Conservation (phyloP, 2,113 vertebrate species). For the Mola mola region DNA sequence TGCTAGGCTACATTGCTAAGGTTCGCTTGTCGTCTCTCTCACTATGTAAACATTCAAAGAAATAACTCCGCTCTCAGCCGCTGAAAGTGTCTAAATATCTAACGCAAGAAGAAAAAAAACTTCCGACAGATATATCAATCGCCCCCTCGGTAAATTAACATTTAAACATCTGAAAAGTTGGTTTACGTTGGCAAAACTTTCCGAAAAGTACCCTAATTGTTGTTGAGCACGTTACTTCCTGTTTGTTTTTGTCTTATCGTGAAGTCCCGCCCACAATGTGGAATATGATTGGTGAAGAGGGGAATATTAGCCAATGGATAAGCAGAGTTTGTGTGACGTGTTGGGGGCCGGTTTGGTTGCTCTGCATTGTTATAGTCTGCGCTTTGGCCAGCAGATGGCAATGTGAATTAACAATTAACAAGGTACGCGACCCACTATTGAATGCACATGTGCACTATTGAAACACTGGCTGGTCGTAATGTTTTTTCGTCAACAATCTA, state of each 20-base stretch:
- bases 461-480: too few species aligned
- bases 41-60: conserved; percentile 67
- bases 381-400: conserved; percentile 72
- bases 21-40: conserved; percentile 62
- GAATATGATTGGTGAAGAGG: conserved; percentile 47
- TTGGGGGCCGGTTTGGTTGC: conserved; percentile 14
- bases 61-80: background rate
- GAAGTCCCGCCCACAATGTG: background rate
- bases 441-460: too few species aligned
- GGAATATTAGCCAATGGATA: conserved; percentile 17
- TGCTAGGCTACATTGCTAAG: conserved; percentile 26
- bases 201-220: conserved; percentile 19
- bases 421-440: too few species aligned
- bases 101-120: background rate
- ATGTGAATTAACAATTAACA: conserved; percentile 51
- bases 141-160: rapidly evolving
- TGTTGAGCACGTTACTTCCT: conserved; percentile 35
- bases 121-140: rapidly evolving
- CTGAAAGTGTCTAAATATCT: background rate
- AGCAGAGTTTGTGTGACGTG: background rate
- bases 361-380: background rate
- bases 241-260: background rate
- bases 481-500: too few species aligned
- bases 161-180: background rate
- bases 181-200: conserved; percentile 47